Percentiles rank a stretch among this genome's conserved stretches.
Evolutionary conservation across 2,888 invertebrate genomes (phyloP).

Genomic region (Neria commutata): DNA sequence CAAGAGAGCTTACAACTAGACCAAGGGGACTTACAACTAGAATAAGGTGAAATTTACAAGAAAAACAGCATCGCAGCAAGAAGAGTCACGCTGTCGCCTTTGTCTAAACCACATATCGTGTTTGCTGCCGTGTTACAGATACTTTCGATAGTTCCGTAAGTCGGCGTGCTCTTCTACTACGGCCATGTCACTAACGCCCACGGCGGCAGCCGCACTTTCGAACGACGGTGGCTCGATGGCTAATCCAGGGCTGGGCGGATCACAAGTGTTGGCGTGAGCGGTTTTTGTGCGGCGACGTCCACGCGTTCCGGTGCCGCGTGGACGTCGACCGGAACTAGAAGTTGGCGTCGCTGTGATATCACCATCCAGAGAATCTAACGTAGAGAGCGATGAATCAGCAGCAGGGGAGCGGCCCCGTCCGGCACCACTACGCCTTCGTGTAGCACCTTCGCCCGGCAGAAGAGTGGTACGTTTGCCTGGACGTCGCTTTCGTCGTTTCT

Average conservation of each 20-base stretch:
- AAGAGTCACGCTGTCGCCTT: too few species aligned
- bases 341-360: slow-evolving; percentile 41
- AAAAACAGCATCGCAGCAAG: neutral
- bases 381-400: slow-evolving; percentile 41
- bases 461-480: slow-evolving; percentile 50
- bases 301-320: slow-evolving; percentile 49
- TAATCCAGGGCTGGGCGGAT: slow-evolving; percentile 55
- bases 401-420: slow-evolving; percentile 39
- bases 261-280: slow-evolving; percentile 36
- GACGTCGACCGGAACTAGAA: slow-evolving; percentile 40
- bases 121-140: slow-evolving; percentile 53
- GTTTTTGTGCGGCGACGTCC: slow-evolving; percentile 51
- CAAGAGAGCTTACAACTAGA: too few species aligned
- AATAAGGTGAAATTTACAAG: neutral
- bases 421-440: slow-evolving; percentile 36
- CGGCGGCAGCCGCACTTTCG: slow-evolving; percentile 60
- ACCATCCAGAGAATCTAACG: slow-evolving; percentile 39
- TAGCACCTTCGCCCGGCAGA: slow-evolving; percentile 36
- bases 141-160: slow-evolving; percentile 61
- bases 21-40: neutral
- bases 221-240: slow-evolving; percentile 61
- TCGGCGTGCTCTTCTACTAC: slow-evolving; percentile 54
- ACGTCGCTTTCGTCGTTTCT: slow-evolving; percentile 61
- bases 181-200: slow-evolving; percentile 42
- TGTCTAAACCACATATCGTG: too few species aligned